These are phyloP conservation scores for Ammodytes marinus DNA, from an alignment of 2,113 vertebrate species.

Conservation along the genomic window DNA sequence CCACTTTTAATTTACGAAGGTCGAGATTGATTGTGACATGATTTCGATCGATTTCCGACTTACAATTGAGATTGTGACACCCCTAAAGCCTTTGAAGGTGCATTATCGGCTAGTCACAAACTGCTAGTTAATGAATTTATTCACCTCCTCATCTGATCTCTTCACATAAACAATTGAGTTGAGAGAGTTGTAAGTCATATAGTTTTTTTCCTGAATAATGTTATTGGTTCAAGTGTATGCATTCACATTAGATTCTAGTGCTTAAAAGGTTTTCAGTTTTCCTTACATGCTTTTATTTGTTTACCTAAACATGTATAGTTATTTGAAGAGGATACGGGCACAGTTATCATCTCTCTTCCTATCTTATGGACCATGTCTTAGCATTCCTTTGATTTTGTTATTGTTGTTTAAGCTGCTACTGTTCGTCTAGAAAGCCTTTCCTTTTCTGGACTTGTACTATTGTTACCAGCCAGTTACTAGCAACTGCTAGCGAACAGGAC, in stretches of 20 bases:
- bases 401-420: conserved; percentile 19
- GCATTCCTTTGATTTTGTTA: conserved; percentile 40
- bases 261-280: not conserved
- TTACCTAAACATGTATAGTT: not conserved
- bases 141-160: not conserved
- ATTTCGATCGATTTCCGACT: too few species aligned
- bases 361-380: conserved; percentile 19
- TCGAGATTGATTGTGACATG: too few species aligned
- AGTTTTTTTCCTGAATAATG: not conserved
- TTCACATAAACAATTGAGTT: not conserved
- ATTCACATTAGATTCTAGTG: not conserved
- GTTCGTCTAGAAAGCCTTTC: conserved; percentile 11
- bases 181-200: rapidly evolving
- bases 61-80: too few species aligned
- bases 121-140: not conserved
- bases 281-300: not conserved
- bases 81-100: not conserved
- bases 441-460: conserved; percentile 32
- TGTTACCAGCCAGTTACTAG: conserved; percentile 37
- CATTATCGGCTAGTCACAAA: not conserved
- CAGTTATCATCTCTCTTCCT: not conserved
- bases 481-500: conserved; percentile 9
- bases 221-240: not conserved
- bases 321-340: not conserved
- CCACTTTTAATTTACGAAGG: too few species aligned